Base-by-base conservation (phyloP, 2,888 invertebrate species). In the Molorchus minor region DNA sequence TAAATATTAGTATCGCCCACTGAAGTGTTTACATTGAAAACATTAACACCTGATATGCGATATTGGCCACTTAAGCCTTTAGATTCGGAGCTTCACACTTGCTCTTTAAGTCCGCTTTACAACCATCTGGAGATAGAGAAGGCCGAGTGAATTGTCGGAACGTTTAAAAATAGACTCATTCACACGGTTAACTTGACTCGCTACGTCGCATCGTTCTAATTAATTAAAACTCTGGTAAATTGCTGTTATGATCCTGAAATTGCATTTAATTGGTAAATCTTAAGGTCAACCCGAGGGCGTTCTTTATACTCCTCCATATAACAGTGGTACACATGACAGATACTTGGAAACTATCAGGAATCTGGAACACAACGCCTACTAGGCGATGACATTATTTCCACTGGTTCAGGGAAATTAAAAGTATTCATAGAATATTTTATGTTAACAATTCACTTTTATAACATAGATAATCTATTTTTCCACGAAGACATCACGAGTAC, bases 241-340 rank as follows among this genome's bases (percentile, higher is more conserved):
- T 68, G 63, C 63, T 68, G 61, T 65, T 64, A 62, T 67, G 66
- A 60, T 67, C 65, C 64, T 65, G 61, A 65, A 70, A 70, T 70
- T 68, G 62, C 59, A 52, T 49, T 67, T 68, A 68, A 70, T 68
- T 68, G 67, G 58, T 57, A 65, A 70, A 70, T 68, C 67, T 69
- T 65, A 65, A 66, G 65, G 67, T 62, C 67, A 62, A 35, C 36
- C 12, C 19, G 44, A 21, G 7, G 47, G 52, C 45, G 64, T 59
- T 62, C 57, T 54, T 61, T 62, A 56, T 58, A 59, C 61, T 59
- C 56, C 45, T 17, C 12, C 19, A 12, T 12, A 21, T 12, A 21
- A 4, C 2, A 43, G 8, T 25, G 4, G 25, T 5, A 5, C 25
- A 25, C 25, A 25, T n/a, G n/a, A n/a, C n/a, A n/a, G n/a, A n/a